Evolutionary conservation across 2,888 invertebrate genomes (phyloP).

Genomic region (Lithodes maja): DNA sequence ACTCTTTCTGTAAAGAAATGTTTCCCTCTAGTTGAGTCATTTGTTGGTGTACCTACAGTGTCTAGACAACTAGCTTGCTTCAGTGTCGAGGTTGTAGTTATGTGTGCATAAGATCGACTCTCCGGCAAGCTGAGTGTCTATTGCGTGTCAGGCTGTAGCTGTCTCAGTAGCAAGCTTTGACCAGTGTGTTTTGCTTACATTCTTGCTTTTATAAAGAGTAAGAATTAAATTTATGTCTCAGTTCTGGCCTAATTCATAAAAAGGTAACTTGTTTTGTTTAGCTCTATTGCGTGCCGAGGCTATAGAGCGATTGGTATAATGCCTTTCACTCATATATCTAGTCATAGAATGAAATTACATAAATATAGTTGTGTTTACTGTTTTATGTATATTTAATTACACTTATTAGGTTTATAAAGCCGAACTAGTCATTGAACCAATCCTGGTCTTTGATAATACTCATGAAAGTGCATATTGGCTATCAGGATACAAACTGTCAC

Average conservation of each 20-base stretch:
- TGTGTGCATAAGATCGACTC: conserved; percentile 43
- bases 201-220: conserved; percentile 33
- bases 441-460: background rate
- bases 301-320: background rate
- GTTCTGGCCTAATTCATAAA: conserved; percentile 20
- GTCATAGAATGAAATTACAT: conserved; percentile 25
- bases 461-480: background rate
- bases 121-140: conserved; percentile 52
- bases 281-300: background rate
- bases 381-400: conserved; percentile 46
- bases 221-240: conserved; percentile 37
- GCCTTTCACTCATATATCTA: conserved; percentile 33
- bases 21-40: conserved; percentile 49
- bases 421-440: conserved; percentile 11
- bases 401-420: conserved; percentile 34
- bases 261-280: background rate
- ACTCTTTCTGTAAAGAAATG: conserved; percentile 42
- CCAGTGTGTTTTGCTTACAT: conserved; percentile 38
- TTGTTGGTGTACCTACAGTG: conserved; percentile 57
- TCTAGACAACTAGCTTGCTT: conserved; percentile 50
- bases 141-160: conserved; percentile 47
- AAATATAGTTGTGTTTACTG: conserved; percentile 52
- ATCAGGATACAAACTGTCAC: background rate
- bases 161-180: conserved; percentile 47
- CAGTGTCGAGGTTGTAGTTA: conserved; percentile 31